Evolutionary conservation across 2,888 invertebrate species (phyloP).

Genomic region (Cylloceria caligata): DNA sequence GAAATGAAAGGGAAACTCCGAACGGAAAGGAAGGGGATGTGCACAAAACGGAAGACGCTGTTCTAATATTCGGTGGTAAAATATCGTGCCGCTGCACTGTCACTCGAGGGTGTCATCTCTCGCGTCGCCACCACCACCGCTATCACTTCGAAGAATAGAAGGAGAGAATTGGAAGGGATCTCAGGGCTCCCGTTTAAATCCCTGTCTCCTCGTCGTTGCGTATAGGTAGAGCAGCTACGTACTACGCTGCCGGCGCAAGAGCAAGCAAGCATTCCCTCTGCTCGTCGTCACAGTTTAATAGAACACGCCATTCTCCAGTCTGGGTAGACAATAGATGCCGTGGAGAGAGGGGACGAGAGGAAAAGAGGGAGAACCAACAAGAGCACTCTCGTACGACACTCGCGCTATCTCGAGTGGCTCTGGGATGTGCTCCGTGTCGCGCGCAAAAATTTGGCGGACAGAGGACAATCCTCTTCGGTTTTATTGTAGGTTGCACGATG

Average conservation of each 20-base stretch:
- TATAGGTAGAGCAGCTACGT: constrained; percentile 25
- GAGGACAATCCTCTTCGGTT: constrained; percentile 27
- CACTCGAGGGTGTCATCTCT: constrained; percentile 32
- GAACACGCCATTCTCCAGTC: constrained; percentile 62
- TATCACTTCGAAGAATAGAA: constrained; percentile 49
- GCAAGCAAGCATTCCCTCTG: constrained; percentile 49
- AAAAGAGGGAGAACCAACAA: constrained; percentile 13
- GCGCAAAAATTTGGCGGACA: constrained; percentile 48
- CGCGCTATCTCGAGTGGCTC: constrained; percentile 40
- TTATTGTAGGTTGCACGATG: not conserved
- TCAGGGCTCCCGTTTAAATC: constrained; percentile 45
- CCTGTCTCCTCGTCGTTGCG: constrained; percentile 29
- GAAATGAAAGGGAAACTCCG: constrained; percentile 10
- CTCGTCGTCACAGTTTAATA: constrained; percentile 61
- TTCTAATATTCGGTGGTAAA: constrained; percentile 39
- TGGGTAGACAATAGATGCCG: constrained; percentile 62
- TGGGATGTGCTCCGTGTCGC: constrained; percentile 32
- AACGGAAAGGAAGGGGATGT: constrained; percentile 47
- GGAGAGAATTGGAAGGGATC: constrained; percentile 30
- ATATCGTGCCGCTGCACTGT: constrained; percentile 32
- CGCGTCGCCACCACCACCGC: constrained; percentile 15
- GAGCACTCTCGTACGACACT: constrained; percentile 45
- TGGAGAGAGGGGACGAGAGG: constrained; percentile 10
- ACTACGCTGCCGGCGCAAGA: constrained; percentile 26
- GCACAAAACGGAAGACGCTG: constrained; percentile 30